These are phyloP conservation scores for Stegostoma tigrinum DNA, from an alignment of 2,113 vertebrate species.

Conservation along the genomic window DNA sequence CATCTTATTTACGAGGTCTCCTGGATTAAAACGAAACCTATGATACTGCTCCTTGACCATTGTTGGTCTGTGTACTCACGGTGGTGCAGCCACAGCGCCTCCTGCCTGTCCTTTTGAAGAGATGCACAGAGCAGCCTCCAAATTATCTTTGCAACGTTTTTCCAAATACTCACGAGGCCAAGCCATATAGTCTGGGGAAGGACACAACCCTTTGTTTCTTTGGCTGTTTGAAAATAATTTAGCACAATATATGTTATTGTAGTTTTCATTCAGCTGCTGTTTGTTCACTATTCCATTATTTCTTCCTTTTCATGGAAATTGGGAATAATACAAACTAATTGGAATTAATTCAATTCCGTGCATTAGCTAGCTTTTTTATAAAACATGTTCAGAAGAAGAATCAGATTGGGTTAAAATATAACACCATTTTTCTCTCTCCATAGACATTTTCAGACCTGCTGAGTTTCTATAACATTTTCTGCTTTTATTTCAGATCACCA, in stretches of 20 bases:
- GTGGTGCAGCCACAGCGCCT: background rate
- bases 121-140: conserved; percentile 6
- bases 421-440: no score
- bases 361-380: no score
- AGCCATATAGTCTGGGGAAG: conserved; percentile 9
- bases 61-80: background rate
- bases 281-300: background rate
- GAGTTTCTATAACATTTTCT: no score
- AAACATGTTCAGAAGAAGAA: no score
- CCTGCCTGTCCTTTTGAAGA: background rate
- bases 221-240: conserved; percentile 27
- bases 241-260: background rate
- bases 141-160: conserved; percentile 10
- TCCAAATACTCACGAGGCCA: background rate
- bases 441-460: no score
- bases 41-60: background rate
- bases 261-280: background rate
- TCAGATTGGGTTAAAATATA: no score
- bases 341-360: background rate
- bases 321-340: background rate
- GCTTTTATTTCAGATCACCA: no score
- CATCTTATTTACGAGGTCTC: background rate
- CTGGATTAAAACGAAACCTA: background rate
- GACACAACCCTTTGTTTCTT: background rate
- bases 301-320: background rate